Evolutionary conservation across 2,888 invertebrate genomes (phyloP).

Genomic region (Andrena bucephala): DNA sequence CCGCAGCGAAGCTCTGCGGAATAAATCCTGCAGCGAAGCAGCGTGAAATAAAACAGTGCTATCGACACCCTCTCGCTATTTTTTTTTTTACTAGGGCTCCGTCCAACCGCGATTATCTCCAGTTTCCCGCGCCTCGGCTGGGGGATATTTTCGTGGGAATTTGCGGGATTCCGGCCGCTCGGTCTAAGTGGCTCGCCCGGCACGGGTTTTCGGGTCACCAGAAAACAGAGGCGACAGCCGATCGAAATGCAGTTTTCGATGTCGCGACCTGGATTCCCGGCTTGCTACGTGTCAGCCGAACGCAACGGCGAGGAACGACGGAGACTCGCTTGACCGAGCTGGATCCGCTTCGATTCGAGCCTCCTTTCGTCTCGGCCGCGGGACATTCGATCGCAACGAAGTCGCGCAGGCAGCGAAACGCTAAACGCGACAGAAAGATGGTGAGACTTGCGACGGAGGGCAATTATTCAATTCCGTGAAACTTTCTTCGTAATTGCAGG

Average conservation of each 20-base stretch:
- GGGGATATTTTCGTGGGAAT: neutral
- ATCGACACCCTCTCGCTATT: neutral
- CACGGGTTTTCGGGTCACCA: slow-evolving; percentile 70
- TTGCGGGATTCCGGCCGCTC: slow-evolving; percentile 7
- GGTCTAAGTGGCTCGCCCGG: slow-evolving; percentile 42
- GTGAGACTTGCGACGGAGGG: neutral
- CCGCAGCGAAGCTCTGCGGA: neutral
- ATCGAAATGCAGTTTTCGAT: slow-evolving; percentile 78
- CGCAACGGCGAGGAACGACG: slow-evolving; percentile 46
- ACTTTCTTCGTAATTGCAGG: slow-evolving; percentile 61
- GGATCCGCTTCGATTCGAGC: neutral
- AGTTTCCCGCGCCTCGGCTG: too few species aligned
- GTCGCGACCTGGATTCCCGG: slow-evolving; percentile 72
- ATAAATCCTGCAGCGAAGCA: neutral
- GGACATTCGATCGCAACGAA: neutral
- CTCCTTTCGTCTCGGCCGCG: neutral
- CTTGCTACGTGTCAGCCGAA: slow-evolving; percentile 38
- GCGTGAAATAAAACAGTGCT: neutral
- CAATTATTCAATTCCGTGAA: neutral
- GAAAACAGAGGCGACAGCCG: slow-evolving; percentile 66
- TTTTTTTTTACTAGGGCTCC: neutral
- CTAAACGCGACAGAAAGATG: neutral
- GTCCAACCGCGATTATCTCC: too few species aligned
- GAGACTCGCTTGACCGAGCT: slow-evolving; percentile 18
- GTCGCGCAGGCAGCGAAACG: too few species aligned